Evolutionary conservation across 2,888 invertebrate species (phyloP), one percentile per base, ranked within the genome.

Genomic region (Torymus texanus): DNA sequence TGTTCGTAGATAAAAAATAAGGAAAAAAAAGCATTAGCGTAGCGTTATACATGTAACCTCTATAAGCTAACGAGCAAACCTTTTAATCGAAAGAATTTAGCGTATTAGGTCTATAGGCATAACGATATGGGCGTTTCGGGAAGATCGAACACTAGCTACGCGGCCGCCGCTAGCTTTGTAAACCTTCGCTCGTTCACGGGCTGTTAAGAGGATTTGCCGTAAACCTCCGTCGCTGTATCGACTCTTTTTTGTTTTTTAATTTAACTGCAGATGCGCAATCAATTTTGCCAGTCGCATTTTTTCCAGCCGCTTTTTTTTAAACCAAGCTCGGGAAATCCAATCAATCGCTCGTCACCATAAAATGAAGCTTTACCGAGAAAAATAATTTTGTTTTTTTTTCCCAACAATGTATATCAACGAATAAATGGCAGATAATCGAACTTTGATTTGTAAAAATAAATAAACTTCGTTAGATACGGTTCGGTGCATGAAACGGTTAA

Each of bases 31-130:
- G 53, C 61, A 51, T 86, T 84, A 86, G 85, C 80, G 87, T 89
- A 89, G 88, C 86, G 85, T 85, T 86, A 88, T 88, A 85, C 85
- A 87, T 88, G 85, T 89, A 88, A 88, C 86, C 87, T 87, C 85
- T 86, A 83, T 83, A 87, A 88, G 85, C 86, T 87, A 88, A 86
- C 63, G 41, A 71, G 59, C 55, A 51, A 78, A 85, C 84, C 85
- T 85, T 86, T 89, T 88, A 88, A 87, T 88, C 88, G 85, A 87
- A 83, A 86, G 85, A 86, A 82, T 85, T 79, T 89, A 88, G 87
- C 71, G 84, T 88, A 62, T 74, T 77, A 88, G 87, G 85, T 86
- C 82, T 85, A 84, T 87, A 88, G 87, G 81, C 83, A 83, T 88
- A 86, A 85, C 84, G 84, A 85, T 85, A 87, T 85, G 85, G 83